These are phyloP conservation scores for Tupaia tana DNA, from an alignment of 2,113 vertebrate species.

Conservation along the genomic window DNA sequence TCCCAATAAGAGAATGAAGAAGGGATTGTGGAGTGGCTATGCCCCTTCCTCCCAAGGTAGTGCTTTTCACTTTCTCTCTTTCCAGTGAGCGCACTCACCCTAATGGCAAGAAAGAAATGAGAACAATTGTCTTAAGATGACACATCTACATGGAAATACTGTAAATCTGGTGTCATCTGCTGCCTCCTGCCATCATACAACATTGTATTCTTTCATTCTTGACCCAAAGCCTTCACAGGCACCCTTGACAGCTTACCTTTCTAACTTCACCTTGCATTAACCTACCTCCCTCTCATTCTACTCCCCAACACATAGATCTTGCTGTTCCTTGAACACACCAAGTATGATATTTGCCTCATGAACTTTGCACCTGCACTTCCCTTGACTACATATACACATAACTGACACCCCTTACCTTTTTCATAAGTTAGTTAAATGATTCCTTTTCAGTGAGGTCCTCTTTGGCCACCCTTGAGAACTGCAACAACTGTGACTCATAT, in stretches of 20 bases:
- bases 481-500: neutral
- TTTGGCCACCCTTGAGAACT: neutral
- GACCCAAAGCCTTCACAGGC: neutral
- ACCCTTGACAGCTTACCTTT: neutral
- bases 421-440: neutral
- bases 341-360: neutral
- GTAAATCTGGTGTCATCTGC: neutral
- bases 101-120: neutral
- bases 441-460: neutral
- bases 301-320: neutral
- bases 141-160: neutral
- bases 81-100: too few relatives aligned
- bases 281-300: neutral
- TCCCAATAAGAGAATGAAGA: too few relatives aligned
- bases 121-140: neutral
- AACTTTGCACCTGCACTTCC: neutral
- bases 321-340: neutral
- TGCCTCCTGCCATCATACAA: neutral
- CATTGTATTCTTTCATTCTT: neutral
- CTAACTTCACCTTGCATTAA: neutral
- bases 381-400: neutral
- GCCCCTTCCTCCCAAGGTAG: too few relatives aligned
- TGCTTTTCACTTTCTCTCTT: too few relatives aligned
- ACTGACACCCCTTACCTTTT: neutral
- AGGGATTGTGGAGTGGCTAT: too few relatives aligned